Evolutionary conservation across 2,113 vertebrate genomes (phyloP), one percentile per base, ranked within the genome.

Genomic region (Pelvicachromis taeniatus): DNA sequence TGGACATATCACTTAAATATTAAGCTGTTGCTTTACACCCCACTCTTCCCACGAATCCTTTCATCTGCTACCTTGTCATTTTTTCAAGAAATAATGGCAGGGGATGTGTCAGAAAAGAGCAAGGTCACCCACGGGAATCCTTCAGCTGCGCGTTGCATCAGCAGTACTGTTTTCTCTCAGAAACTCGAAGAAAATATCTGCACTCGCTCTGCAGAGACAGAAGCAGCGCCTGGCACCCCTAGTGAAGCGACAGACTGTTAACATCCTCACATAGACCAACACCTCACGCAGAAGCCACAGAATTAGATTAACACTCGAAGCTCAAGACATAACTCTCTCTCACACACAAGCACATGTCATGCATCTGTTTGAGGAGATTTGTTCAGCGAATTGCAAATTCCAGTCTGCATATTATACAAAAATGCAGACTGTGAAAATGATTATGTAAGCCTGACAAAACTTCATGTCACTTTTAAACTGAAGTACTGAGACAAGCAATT

Each of bases 201-300:
- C 52, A 83, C 85, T 77, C 11, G 4, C 54, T 63, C 77, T 75
- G 78, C 82, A 87, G 87, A 5, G 63, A 68, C 7, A 45, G 80
- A 89, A 35, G 82, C 77, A 4, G 77, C 19, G 87, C 68, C 87
- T 84, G 81, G 77, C 91, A 82, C 83, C 88, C 75, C 58, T n/a
- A 9, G 70, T 26, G 84, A 88, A 82, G 89, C 81, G 77, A 61
- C 89, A 90, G 91, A 78, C 91, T 91, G 89, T 55, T 82, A 83
- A 89, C 91, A 89, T 86, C 85, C 40, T 88, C 91, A 83, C 87
- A 83, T 68, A 70, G 80, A 89, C 86, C 85, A 80, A 90, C 93
- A 92, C 91, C 89, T 89, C 70, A 17, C 73, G 86, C 84, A 54
- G 48, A 86, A 85, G 81, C 87, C 81, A 83, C 85, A 85, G 61